Base-by-base conservation (phyloP, 2,888 invertebrate species). In the Synanthedon andrenaeformis region DNA sequence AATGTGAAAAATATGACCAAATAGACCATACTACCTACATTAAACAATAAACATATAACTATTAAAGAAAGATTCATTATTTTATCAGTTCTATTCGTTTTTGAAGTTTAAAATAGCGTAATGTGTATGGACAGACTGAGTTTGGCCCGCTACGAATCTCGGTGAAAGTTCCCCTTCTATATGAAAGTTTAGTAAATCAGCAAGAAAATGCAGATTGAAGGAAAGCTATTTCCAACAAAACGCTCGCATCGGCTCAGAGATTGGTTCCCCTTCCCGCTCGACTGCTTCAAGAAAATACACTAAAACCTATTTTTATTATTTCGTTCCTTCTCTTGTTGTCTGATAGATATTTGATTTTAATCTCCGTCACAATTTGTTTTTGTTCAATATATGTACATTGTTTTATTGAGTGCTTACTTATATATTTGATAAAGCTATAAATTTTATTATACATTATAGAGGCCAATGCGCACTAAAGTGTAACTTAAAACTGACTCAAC, bases 151-250 rank as follows among this genome's bases (percentile, higher is more conserved):
- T 65, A 73, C 69, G 72, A 71, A 76, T 75, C 67, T 72, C 65
- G 63, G 57, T 57, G n/a, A n/a, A 58, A 59, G 69, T 81, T 76
- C 63, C 62, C 65, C 67, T 61, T 74, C 74, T 70, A 66, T 77
- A 82, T 79, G 80, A 79, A 85, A 86, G 79, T 87, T 35, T 86
- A 81, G 83, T 84, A 86, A 86, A 86, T 87, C 87, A 87, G 86
- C 86, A 86, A 85, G 86, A 85, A 87, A 86, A 86, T 87, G 86
- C 83, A 86, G 86, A 87, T 87, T 84, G 83, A 83, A 85, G 82
- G 80, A 82, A 84, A 83, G 85, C 86, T 84, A 86, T 86, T 86
- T 84, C 79, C 83, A 85, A 86, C 84, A 84, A 86, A 86, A 86
- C 77, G 85, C 72, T 81, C 76, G 75, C 79, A 82, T 81, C 82